phyloP scores from a whole-genome alignment of 2,888 invertebrate genomes.

The Dryococelus australis region DNA sequence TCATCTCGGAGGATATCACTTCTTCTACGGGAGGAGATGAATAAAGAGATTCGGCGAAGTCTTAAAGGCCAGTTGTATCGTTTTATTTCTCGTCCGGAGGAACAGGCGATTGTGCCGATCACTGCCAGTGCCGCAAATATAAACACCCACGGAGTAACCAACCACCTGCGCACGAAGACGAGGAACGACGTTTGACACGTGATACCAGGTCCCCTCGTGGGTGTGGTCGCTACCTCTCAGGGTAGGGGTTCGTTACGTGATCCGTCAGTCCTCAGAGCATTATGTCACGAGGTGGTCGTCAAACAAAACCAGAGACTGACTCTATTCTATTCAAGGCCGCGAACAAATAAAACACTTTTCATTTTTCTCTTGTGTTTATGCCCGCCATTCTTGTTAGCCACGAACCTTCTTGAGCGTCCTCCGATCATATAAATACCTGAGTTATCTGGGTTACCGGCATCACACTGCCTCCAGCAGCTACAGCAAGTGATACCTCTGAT shows the following conservation, averaged over 20 bases:
- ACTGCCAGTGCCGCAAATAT: no score
- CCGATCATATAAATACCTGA: not conserved
- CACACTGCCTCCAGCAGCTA: not conserved
- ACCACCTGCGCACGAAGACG: not conserved
- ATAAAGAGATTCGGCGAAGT: no score
- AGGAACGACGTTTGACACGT: not conserved
- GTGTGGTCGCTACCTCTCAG: not conserved
- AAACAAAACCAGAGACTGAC: not conserved
- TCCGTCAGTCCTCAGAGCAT: not conserved
- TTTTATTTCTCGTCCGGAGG: no score
- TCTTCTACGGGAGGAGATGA: no score
- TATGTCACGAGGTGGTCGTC: not conserved
- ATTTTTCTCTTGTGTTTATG: no score
- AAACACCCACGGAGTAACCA: no score
- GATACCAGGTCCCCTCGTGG: not conserved
- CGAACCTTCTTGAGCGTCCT: not conserved
- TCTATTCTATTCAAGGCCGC: not conserved
- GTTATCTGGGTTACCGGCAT: not conserved
- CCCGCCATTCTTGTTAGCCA: not conserved
- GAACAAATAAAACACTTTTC: not conserved
- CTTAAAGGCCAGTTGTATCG: no score
- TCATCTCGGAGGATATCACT: no score
- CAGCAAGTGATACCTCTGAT: constrained; percentile 11
- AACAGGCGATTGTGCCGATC: no score
- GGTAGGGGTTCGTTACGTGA: not conserved